Conservation (phyloP, 1,140 invertebrate species). For the Cylas formicarius region DNA sequence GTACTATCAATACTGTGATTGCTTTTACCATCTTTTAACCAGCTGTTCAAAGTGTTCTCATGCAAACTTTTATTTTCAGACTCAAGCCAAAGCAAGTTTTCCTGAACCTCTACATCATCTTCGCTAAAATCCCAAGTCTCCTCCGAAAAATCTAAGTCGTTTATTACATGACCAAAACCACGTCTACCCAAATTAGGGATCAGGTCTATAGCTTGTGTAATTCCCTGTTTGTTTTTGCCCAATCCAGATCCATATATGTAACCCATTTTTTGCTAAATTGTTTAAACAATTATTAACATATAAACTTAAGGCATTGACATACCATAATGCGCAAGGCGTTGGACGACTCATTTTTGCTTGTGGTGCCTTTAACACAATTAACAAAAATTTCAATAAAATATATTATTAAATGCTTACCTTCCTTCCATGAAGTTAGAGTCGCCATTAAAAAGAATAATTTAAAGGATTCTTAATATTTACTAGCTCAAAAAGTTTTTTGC, state of each 20-base stretch:
- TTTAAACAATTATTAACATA: too few species aligned
- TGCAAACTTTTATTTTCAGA: constrained; percentile 23
- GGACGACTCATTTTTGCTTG: too few species aligned
- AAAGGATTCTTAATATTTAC: too few species aligned
- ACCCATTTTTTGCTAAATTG: constrained; percentile 62
- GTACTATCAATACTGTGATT: constrained; percentile 64
- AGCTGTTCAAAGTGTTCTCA: constrained; percentile 40
- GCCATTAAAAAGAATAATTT: too few species aligned
- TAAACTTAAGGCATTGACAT: too few species aligned
- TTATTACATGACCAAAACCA: constrained; percentile 73
- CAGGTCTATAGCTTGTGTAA: constrained; percentile 68
- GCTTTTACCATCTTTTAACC: constrained; percentile 62
- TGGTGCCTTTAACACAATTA: too few species aligned
- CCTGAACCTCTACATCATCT: constrained; percentile 40
- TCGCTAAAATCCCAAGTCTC: constrained; percentile 48
- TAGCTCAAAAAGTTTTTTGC: too few species aligned
- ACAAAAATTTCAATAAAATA: too few species aligned
- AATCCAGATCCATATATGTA: constrained; percentile 73
- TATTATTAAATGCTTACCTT: too few species aligned
- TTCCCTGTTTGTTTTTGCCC: constrained; percentile 79
- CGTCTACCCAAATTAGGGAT: constrained; percentile 73
- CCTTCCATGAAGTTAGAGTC: too few species aligned
- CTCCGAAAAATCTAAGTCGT: constrained; percentile 54
- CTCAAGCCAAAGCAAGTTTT: constrained; percentile 44
- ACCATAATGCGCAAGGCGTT: too few species aligned